Conservation (phyloP, 1,140 invertebrate genomes). For the Atta texana region DNA sequence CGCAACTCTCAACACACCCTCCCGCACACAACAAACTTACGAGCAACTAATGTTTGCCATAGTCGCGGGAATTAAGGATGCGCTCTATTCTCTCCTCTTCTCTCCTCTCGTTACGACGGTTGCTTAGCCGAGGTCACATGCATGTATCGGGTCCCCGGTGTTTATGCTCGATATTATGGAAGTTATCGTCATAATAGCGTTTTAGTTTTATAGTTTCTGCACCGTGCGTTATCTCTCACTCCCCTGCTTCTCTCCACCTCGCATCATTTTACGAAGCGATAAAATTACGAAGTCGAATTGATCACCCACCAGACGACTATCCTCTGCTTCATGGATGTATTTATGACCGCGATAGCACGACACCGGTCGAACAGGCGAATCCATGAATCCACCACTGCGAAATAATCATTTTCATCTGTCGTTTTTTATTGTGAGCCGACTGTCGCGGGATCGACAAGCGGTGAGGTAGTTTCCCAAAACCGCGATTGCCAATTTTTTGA, state of each 20-base stretch:
- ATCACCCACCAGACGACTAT: conserved; percentile 37
- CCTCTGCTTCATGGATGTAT: conserved; percentile 23
- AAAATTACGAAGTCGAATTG: conserved; percentile 58
- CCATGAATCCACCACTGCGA: conserved; percentile 47
- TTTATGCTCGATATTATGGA: conserved; percentile 58
- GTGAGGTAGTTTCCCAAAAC: conserved; percentile 18
- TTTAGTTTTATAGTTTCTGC: conserved; percentile 37
- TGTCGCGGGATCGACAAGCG: conserved; percentile 55
- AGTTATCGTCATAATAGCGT: conserved; percentile 35
- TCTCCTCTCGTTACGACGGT: not conserved
- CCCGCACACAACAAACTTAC: conserved; percentile 42
- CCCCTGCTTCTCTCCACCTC: too few species aligned
- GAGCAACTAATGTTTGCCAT: conserved; percentile 55
- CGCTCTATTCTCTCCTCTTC: not conserved
- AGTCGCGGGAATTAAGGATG: conserved; percentile 59
- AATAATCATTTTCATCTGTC: conserved; percentile 59
- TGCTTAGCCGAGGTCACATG: not conserved
- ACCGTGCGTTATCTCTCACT: not conserved
- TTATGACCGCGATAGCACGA: conserved; percentile 53
- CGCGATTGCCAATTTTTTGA: conserved; percentile 62
- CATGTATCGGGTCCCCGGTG: not conserved
- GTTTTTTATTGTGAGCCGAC: conserved; percentile 53
- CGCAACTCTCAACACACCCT: conserved; percentile 20
- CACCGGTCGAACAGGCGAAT: conserved; percentile 1
- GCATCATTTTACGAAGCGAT: conserved; percentile 41